phyloP scores from a whole-genome alignment of 2,888 invertebrate genomes.

The Mythimna lalbum region DNA sequence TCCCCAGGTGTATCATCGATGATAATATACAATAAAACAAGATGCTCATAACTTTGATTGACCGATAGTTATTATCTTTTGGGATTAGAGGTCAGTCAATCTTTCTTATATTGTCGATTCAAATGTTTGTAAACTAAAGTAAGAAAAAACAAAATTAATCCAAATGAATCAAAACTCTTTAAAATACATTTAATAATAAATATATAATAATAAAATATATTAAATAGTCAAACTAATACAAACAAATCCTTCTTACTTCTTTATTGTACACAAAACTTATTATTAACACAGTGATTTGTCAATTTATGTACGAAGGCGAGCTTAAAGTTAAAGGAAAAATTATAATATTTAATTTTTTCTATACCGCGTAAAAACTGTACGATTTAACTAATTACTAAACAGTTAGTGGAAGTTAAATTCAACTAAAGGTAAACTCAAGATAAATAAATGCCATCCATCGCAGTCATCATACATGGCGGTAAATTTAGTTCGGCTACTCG shows the following conservation, averaged over 20 bases:
- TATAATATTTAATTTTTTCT: not conserved
- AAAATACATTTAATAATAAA: not conserved
- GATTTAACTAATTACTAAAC: not conserved
- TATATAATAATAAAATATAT: not conserved
- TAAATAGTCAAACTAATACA: not conserved
- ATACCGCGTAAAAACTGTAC: not conserved
- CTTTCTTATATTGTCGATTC: not conserved
- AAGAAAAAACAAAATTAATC: constrained; percentile 9
- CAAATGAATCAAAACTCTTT: not conserved
- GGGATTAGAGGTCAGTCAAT: not conserved
- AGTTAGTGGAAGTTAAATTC: not conserved
- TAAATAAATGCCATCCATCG: not conserved
- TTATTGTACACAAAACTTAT: no score
- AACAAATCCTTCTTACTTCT: not conserved
- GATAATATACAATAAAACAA: constrained; percentile 14
- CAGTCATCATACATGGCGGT: not conserved
- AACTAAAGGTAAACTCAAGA: not conserved
- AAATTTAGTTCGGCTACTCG: constrained; percentile 76
- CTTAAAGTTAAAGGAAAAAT: not conserved
- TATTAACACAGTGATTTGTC: no score
- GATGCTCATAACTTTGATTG: not conserved
- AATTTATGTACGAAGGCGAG: no score
- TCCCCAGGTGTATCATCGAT: constrained; percentile 58
- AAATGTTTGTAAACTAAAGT: constrained; percentile 13
- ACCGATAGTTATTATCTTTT: constrained; percentile 19